Base-by-base conservation (phyloP, 2,797 vertebrate genomes). In the Lemur catta region DNA sequence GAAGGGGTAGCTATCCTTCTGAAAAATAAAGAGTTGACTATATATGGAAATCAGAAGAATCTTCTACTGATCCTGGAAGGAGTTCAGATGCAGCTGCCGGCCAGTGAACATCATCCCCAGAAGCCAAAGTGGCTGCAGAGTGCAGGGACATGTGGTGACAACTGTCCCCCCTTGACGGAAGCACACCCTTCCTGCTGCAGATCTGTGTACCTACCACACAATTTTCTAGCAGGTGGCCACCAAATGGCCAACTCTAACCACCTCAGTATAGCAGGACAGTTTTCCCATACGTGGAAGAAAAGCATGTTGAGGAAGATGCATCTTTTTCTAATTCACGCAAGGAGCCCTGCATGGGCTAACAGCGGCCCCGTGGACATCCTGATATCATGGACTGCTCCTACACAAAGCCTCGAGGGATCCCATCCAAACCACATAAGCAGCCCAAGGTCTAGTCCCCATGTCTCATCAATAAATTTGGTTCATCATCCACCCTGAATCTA, bases 391-490 rank as follows among this genome's bases (percentile, higher is more conserved):
- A 52, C 52, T 55, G 8, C 63, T 79, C 72, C 43, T 28, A 35
- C 24, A 33, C 48, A 50, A 26, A 91, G 3, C 11, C 35, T n/a
- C 1, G 30, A 30, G 11, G 50, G 30, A 59, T 22, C n/a, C n/a
- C 1, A 55, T 24, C 28, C 61, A 71, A 91, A 33, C 7, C 46
- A 41, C 7, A 17, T 20, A 35, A 69, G 5, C 33, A 46, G 9
- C 26, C 52, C 4, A 1, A 11, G 2, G 24, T 18, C 12, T 0
- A 43, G 50, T 33, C 14, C 33, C 43, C 22, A 2, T 7, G 26
- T 18, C 18, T 69, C 48, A 26, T 71, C 35, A 17, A 1, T 69
- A 67, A 79, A 33, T 38, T 74, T 30, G 2, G 10, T 7, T 46
- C n/a, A 35, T 46, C 24, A 12, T 24, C 14, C 11, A 20, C 3